Percentiles rank a stretch among this genome's conserved stretches.
These are phyloP conservation scores for Eupithecia exiguata DNA, from an alignment of 2,888 invertebrate species.

Conservation along the genomic window DNA sequence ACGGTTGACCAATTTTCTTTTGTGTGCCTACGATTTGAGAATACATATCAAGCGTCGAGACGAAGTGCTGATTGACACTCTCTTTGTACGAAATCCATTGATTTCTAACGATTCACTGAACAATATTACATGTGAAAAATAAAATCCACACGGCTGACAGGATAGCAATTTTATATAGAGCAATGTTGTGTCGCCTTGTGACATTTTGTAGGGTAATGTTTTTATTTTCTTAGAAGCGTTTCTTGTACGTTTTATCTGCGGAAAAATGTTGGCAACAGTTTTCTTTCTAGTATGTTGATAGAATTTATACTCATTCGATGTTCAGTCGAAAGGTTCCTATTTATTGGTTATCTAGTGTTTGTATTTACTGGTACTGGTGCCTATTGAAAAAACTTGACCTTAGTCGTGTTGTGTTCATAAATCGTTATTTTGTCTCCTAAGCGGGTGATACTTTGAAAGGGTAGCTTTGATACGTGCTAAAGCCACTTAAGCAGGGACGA, in stretches of 20 bases:
- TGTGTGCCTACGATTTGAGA: slow-evolving; percentile 78
- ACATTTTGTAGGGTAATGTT: slow-evolving; percentile 40
- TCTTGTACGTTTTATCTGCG: slow-evolving; percentile 25
- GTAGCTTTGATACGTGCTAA: background rate
- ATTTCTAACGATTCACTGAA: slow-evolving; percentile 72
- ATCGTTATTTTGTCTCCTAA: background rate
- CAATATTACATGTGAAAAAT: slow-evolving; percentile 50
- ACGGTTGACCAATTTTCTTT: slow-evolving; percentile 83
- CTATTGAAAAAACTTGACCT: background rate
- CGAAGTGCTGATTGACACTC: slow-evolving; percentile 71
- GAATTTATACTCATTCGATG: slow-evolving; percentile 9
- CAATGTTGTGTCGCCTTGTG: slow-evolving; percentile 29
- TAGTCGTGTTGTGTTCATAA: background rate
- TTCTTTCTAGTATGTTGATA: slow-evolving; percentile 8
- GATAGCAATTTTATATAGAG: slow-evolving; percentile 35
- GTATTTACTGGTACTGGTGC: background rate
- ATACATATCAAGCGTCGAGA: slow-evolving; percentile 70
- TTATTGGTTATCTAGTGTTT: background rate
- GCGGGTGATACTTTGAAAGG: background rate
- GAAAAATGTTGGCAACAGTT: slow-evolving; percentile 20
- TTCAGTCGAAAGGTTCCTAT: background rate
- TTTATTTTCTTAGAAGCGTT: slow-evolving; percentile 46
- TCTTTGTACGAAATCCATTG: slow-evolving; percentile 71
- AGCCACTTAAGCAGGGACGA: background rate
- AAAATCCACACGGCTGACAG: slow-evolving; percentile 38